Conservation (phyloP, 2,797 vertebrate species). For the Lagorchestes hirsutus region DNA sequence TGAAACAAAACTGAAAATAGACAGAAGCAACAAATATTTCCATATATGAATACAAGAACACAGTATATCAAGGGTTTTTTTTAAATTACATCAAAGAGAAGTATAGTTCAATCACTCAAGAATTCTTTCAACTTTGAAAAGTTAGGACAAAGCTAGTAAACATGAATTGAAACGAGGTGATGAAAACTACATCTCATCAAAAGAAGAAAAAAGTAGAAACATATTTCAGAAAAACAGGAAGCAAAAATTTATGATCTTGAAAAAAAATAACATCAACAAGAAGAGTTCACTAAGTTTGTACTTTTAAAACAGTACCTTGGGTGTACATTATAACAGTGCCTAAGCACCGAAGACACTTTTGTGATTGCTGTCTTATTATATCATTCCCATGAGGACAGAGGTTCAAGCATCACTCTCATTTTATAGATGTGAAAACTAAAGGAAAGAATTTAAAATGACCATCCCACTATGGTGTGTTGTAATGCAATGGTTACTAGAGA, state of each 20-base stretch:
- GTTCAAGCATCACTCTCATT: background rate
- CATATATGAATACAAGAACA: constrained; percentile 17
- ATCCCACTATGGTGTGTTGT: background rate
- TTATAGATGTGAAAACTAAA: background rate
- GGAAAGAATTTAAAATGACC: background rate
- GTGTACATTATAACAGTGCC: background rate
- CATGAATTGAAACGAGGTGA: constrained; percentile 51
- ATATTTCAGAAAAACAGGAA: background rate
- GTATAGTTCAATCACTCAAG: constrained; percentile 26
- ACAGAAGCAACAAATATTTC: constrained; percentile 31
- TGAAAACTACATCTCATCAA: constrained; percentile 27
- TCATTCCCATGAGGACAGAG: background rate
- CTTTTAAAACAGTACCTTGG: background rate
- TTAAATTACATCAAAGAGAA: constrained; percentile 50
- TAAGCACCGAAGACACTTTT: background rate
- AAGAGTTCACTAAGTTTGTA: background rate
- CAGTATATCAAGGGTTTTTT: background rate
- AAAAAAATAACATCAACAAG: constrained; percentile 58
- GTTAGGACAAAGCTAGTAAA: constrained; percentile 52
- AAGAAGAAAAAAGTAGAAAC: constrained; percentile 29
- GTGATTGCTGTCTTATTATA: background rate
- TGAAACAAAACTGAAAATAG: constrained; percentile 40
- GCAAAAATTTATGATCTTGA: constrained; percentile 31
- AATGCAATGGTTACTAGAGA: background rate
- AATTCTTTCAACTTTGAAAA: constrained; percentile 40